These are phyloP conservation scores for Andrena haemorrhoa DNA, from an alignment of 2,888 invertebrate species.

Conservation along the genomic window DNA sequence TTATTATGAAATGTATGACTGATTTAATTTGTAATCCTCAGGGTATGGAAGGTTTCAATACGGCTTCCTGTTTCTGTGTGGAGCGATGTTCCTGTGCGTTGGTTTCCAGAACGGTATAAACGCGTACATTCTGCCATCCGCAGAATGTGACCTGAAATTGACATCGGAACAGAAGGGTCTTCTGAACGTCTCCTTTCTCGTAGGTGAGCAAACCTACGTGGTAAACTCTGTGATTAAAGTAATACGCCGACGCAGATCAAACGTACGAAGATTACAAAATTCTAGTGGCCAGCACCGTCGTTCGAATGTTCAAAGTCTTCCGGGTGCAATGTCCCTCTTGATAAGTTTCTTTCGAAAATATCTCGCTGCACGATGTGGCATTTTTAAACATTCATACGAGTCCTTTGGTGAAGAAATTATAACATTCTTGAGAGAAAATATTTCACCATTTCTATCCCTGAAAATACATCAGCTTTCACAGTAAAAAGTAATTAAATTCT, in stretches of 20 bases:
- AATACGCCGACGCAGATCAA: not conserved
- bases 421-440: too few species aligned
- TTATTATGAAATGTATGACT: not conserved
- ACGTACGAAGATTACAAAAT: too few species aligned
- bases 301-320: not conserved
- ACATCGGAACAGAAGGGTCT: conserved; percentile 89
- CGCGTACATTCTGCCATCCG: conserved; percentile 91
- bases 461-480: too few species aligned
- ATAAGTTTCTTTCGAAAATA: conserved; percentile 4
- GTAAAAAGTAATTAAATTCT: not conserved
- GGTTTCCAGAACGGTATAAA: conserved; percentile 89
- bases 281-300: not conserved
- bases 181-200: conserved; percentile 90
- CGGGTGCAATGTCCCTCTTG: not conserved
- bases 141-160: conserved; percentile 89
- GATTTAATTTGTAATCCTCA: conserved; percentile 76
- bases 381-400: too few species aligned
- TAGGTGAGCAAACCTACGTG: conserved; percentile 86
- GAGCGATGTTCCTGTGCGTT: conserved; percentile 87
- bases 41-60: conserved; percentile 91
- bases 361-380: too few species aligned
- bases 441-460: too few species aligned
- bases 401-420: too few species aligned
- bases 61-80: conserved; percentile 88
- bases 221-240: too few species aligned